Conservation (phyloP, 2,113 vertebrate genomes). For the Mesembrinibis cayennensis region DNA sequence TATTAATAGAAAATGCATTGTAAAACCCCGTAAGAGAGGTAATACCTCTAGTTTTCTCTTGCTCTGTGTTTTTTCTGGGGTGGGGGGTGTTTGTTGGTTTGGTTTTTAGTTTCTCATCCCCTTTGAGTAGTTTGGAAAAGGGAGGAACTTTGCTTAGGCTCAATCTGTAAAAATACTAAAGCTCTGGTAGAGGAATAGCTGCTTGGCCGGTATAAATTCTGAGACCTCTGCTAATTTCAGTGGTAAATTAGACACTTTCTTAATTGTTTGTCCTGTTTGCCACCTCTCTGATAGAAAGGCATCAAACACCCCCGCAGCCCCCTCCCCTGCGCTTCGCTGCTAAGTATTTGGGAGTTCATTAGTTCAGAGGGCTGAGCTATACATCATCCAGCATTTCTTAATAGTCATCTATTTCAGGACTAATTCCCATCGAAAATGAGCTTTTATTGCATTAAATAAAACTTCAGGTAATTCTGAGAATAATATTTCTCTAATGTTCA, state of each 20-base stretch:
- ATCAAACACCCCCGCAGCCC: background rate
- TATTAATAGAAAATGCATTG: background rate
- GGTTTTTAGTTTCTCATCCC: background rate
- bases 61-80: background rate
- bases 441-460: conserved; percentile 23
- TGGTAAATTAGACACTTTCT: background rate
- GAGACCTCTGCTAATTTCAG: background rate
- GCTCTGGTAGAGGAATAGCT: background rate
- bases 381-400: background rate
- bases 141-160: background rate
- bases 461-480: background rate
- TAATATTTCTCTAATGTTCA: background rate
- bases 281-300: background rate
- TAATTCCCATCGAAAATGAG: background rate
- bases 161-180: background rate
- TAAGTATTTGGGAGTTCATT: background rate
- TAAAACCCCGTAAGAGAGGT: background rate
- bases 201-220: background rate
- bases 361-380: background rate
- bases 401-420: background rate
- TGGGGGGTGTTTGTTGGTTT: background rate
- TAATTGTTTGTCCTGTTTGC: background rate
- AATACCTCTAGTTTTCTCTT: background rate
- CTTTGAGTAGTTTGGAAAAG: background rate
- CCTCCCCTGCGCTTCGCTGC: accelerated